Base-by-base conservation (phyloP, 2,888 invertebrate genomes). In the Platypus cylindrus region DNA sequence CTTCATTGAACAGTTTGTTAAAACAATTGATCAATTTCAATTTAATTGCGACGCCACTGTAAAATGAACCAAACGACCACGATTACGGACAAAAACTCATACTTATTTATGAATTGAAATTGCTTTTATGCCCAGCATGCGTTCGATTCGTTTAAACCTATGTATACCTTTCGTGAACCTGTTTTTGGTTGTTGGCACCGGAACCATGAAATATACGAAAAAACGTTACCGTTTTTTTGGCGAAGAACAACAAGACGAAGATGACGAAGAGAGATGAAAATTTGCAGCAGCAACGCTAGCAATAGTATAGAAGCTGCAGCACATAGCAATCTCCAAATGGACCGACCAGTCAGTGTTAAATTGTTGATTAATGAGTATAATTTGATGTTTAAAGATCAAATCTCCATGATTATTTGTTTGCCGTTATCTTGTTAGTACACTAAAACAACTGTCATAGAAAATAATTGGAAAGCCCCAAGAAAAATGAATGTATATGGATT, bases 81-180 rank as follows among this genome's bases (percentile, higher is more conserved):
- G 25, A 32, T 32, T 32, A 32, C 32, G 13, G 17, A 33, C 20
- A 35, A 35, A 35, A 35, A 30, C 30, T 16, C 17, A 35, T 25
- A 35, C 17, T 30, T 35, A 35, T 30, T 30, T 35, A 35, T 30
- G 35, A 35, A 35, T 35, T 35, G 30, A 35, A 35, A 35, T 35
- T 25, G 35, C 35, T 35, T 30, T 35, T 29, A 24, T 30, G 23
- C 28, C n/a, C 35, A 35, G 35, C 35, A 18, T 35, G 35, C 35
- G 35, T 35, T 30, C 30, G 34, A 34, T 34, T 29, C 27, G 34
- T 30, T 34, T 24, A 22, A n/a, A n/a, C n/a, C n/a, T n/a, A n/a
- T n/a, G n/a, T n/a, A n/a, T n/a, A n/a, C n/a, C n/a, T n/a, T n/a
- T 22, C 17, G 36, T 26, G 30, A 36, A 36, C 36, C 36, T 24